Evolutionary conservation across 2,888 invertebrate genomes (phyloP).

Genomic region (Drosophila planitibia): DNA sequence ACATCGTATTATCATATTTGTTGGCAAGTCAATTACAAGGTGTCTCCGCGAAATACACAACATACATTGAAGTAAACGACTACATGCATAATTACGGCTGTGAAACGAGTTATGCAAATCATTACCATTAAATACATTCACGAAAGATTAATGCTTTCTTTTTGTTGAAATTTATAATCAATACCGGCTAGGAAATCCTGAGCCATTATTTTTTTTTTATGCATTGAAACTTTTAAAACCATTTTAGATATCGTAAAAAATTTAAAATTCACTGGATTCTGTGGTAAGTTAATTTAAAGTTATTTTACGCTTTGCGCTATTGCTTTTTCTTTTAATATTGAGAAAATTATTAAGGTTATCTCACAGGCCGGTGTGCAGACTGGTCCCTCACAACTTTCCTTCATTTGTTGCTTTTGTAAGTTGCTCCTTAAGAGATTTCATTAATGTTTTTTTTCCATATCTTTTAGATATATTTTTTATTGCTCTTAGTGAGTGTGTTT

Average conservation of each 20-base stretch:
- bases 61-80: neutral
- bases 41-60: constrained; percentile 20
- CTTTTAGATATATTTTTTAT: neutral
- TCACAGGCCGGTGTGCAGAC: neutral
- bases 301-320: neutral
- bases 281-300: no score
- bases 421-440: neutral
- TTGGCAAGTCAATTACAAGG: constrained; percentile 37
- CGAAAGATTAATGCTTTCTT: neutral
- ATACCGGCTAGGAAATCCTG: no score
- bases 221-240: neutral
- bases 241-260: neutral
- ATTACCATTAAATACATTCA: neutral
- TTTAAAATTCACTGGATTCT: neutral
- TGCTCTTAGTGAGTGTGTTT: neutral
- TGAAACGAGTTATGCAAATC: constrained; percentile 12
- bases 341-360: neutral
- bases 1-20: constrained; percentile 75
- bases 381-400: neutral
- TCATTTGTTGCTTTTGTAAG: neutral
- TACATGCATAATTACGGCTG: constrained; percentile 2
- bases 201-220: neutral
- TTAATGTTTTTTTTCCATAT: neutral
- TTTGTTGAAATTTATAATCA: neutral
- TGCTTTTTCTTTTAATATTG: neutral